Base-by-base conservation (phyloP, 92 coral and sea anemone genomes). In the Epizoanthus illoricatus region DNA sequence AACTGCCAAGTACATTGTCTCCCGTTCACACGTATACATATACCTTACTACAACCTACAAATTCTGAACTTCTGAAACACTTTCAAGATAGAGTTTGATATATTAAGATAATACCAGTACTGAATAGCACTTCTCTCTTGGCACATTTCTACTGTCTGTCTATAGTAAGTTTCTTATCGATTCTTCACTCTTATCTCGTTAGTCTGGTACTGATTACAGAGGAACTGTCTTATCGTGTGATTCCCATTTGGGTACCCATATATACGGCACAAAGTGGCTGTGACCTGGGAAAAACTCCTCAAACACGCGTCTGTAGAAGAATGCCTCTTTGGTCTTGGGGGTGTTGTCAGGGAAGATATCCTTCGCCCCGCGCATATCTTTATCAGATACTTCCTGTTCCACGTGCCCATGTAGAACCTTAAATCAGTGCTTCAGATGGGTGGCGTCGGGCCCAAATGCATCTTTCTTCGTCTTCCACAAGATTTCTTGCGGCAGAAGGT, bases 381-480 rank as follows among this genome's bases (percentile, higher is more conserved):
- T 79, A 74, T 90, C 93, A 58, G 86, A 65, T 17, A 90, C 86
- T 21, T 79, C 65, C 69, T 63, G 85, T 55, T 84, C 88, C 28
- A 86, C 71, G 71, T 89, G 80, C 81, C 71, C 74, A 76, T 86
- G 84, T 10, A 89, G 60, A 69, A 81, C 67, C 75, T 89, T 90
- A 59, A 86, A 81, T 90, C 92, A 89, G 24, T 87, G 90, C 75
- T 74, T 71, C 1, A 76, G 79, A 33, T 84, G 81, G 13, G 92
- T 86, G 13, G 85, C 87, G 54, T 85, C 87, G 57, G 79, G 84
- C 7, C 89, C 81, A 68, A 89, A 89, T 8, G 86, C 86, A 63
- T 84, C 90, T 47, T 70, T 78, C 68, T 90, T 90, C 17, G 93
- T 85, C n/a, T 87, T 90, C 93, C 93, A 90, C n/a, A 90, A 49